Percentiles rank a stretch among this genome's conserved stretches.
These are phyloP conservation scores for Dryas iulia DNA, from an alignment of 1,140 invertebrate genomes.

Conservation along the genomic window DNA sequence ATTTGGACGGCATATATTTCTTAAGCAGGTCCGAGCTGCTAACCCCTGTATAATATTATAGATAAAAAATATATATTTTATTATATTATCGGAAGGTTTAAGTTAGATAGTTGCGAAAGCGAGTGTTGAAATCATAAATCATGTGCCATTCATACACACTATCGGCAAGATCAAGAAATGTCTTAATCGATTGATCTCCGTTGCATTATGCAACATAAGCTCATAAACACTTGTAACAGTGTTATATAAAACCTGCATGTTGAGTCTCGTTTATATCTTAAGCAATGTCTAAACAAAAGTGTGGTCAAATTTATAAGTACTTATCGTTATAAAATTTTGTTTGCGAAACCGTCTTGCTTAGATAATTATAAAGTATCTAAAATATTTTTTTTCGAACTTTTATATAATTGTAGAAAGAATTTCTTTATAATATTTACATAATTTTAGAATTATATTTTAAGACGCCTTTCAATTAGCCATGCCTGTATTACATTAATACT, in stretches of 20 bases:
- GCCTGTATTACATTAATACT: too few relatives aligned
- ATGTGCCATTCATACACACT: constrained; percentile 22
- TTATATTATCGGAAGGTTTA: neutral
- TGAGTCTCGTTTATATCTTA: constrained; percentile 14
- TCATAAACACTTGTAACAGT: constrained; percentile 30
- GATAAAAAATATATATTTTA: neutral
- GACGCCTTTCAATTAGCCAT: too few relatives aligned
- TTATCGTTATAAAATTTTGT: neutral
- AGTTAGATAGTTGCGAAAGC: neutral
- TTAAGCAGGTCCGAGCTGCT: too few relatives aligned
- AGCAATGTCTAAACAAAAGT: neutral
- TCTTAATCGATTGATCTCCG: constrained; percentile 37
- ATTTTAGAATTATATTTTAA: too few relatives aligned
- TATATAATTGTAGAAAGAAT: neutral
- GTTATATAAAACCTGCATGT: constrained; percentile 30
- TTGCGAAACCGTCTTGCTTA: neutral
- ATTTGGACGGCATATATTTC: too few relatives aligned
- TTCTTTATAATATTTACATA: too few relatives aligned
- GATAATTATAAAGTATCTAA: neutral
- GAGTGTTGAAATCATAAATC: constrained; percentile 16
- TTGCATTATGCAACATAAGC: constrained; percentile 18
- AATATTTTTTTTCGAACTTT: neutral
- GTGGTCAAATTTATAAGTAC: neutral
- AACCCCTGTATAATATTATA: too few relatives aligned
- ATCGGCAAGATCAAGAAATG: constrained; percentile 29